Evolutionary conservation across 2,888 invertebrate genomes (phyloP).

Genomic region (Cephalotes varians): DNA sequence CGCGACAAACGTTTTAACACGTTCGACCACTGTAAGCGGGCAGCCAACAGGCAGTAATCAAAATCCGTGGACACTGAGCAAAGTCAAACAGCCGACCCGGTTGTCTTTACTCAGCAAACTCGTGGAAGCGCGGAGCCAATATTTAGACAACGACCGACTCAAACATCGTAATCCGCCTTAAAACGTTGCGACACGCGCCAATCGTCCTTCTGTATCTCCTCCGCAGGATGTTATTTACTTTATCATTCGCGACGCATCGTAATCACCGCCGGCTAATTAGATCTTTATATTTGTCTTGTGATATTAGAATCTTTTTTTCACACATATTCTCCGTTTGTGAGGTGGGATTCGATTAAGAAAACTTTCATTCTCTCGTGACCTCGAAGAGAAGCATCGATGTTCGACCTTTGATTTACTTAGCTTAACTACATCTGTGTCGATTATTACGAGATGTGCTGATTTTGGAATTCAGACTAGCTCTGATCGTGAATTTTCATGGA

Average conservation of each 20-base stretch:
- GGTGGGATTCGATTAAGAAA: not conserved
- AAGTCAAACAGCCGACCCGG: conserved; percentile 74
- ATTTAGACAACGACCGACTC: conserved; percentile 78
- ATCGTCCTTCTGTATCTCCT: conserved; percentile 65
- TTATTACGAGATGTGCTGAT: not conserved
- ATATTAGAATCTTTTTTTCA: not conserved
- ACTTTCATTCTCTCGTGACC: not conserved
- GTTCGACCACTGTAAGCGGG: conserved; percentile 70
- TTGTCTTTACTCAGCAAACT: conserved; percentile 82
- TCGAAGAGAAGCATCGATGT: not conserved
- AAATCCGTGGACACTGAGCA: conserved; percentile 82
- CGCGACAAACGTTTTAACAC: conserved; percentile 72
- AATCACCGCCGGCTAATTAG: conserved; percentile 36
- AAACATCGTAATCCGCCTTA: conserved; percentile 75
- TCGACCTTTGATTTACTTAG: not conserved
- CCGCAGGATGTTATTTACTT: conserved; percentile 18
- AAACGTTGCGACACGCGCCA: conserved; percentile 75
- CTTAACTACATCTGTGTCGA: not conserved
- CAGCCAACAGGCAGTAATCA: conserved; percentile 76
- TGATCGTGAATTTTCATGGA: conserved; percentile 4
- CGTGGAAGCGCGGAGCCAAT: conserved; percentile 77
- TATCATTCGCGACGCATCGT: conserved; percentile 24
- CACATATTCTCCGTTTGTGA: not conserved
- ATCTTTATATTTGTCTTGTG: conserved; percentile 2
- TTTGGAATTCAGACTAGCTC: conserved; percentile 57